These are phyloP conservation scores for Nymphalis polychloros DNA, from an alignment of 2,888 invertebrate genomes.

Conservation along the genomic window DNA sequence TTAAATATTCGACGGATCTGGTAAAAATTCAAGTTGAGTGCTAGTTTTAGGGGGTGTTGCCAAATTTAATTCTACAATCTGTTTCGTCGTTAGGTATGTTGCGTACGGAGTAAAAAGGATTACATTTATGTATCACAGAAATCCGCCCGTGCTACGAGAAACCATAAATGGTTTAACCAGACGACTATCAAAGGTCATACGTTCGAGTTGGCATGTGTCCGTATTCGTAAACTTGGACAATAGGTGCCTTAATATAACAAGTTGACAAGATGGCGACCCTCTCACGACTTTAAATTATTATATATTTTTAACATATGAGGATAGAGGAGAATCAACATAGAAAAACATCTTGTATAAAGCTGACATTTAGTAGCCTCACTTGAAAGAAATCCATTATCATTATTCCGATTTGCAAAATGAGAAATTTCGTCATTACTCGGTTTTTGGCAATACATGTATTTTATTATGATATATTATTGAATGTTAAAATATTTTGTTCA, in stretches of 20 bases:
- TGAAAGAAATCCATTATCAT: too few species aligned
- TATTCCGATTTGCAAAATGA: too few species aligned
- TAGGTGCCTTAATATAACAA: conserved; percentile 8
- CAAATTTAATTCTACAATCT: neutral
- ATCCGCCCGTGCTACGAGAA: conserved; percentile 11
- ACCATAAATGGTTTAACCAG: conserved; percentile 30
- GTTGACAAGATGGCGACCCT: neutral
- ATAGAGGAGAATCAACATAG: too few species aligned
- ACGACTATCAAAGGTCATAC: conserved; percentile 28
- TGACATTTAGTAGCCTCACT: too few species aligned
- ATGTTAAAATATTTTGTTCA: too few species aligned
- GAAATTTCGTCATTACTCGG: too few species aligned
- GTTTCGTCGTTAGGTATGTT: neutral
- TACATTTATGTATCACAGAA: conserved; percentile 9
- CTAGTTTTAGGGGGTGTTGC: neutral
- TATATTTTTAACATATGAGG: too few species aligned
- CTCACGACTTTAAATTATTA: neutral
- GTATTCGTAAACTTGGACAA: conserved; percentile 28
- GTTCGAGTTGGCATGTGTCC: conserved; percentile 29
- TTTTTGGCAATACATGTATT: too few species aligned
- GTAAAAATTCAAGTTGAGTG: neutral
- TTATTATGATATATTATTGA: too few species aligned
- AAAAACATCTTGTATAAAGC: too few species aligned
- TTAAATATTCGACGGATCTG: conserved; percentile 10
- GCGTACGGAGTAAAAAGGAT: neutral